Evolutionary conservation across 2,888 invertebrate genomes (phyloP).

Genomic region (Beris chalybata): DNA sequence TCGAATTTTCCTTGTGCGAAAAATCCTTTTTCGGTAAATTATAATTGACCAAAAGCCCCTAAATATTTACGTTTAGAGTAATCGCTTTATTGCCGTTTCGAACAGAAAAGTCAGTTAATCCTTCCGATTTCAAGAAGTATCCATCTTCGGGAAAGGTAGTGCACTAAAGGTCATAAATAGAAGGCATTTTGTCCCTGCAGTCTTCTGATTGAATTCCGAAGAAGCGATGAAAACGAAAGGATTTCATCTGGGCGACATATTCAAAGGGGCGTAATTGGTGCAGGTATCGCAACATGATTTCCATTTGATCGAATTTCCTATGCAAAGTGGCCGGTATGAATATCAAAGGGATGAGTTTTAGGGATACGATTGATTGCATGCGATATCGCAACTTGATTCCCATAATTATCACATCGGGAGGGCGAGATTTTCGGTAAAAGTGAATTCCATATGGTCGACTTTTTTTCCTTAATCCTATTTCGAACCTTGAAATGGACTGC

Average conservation of each 20-base stretch:
- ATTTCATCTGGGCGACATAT: background rate
- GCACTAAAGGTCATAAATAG: background rate
- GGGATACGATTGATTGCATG: constrained; percentile 17
- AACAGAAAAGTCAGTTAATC: constrained; percentile 6
- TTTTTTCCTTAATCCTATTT: background rate
- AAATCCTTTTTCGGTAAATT: constrained; percentile 10
- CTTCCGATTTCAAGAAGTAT: background rate
- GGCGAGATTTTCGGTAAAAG: background rate
- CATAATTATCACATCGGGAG: constrained; percentile 22
- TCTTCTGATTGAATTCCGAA: background rate
- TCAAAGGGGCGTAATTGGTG: background rate
- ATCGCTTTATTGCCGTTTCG: constrained; percentile 10
- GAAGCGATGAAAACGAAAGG: background rate
- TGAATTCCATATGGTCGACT: constrained; percentile 20
- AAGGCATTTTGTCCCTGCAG: background rate
- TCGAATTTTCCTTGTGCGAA: background rate
- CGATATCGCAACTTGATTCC: constrained; percentile 12
- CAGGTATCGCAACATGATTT: constrained; percentile 2
- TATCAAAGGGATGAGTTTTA: background rate
- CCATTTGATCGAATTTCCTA: no score
- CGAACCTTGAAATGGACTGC: constrained; percentile 15
- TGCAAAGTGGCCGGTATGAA: no score
- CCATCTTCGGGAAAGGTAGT: no score
- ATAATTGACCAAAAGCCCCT: constrained; percentile 27
- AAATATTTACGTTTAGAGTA: constrained; percentile 28